Percentiles rank a stretch among this genome's conserved stretches.
Conservation (phyloP, 1,140 invertebrate genomes). For the Vanessa tameamea region DNA sequence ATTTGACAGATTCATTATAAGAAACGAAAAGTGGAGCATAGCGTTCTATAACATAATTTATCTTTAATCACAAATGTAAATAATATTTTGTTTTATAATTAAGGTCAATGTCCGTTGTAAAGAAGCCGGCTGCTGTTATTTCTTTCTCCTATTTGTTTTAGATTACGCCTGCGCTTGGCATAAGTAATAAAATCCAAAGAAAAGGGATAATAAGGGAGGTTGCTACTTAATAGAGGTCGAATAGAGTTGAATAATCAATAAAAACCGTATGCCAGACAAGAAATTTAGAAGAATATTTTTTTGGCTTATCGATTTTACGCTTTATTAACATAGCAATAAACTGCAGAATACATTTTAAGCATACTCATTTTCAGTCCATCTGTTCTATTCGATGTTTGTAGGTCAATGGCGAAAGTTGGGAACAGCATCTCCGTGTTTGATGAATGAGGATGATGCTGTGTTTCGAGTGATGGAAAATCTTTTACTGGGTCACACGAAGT, state of each 20-base stretch:
- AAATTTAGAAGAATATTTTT: not conserved
- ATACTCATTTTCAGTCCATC: constrained; percentile 8
- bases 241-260: constrained; percentile 13
- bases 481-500: constrained; percentile 15
- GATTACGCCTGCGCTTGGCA: not conserved
- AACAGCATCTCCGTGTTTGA: constrained; percentile 17
- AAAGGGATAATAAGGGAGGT: constrained; percentile 26
- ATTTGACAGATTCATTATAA: too few species aligned
- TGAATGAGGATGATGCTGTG: constrained; percentile 23
- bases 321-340: constrained; percentile 7
- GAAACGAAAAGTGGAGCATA: too few species aligned
- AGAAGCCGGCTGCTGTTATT: not conserved
- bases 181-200: constrained; percentile 17
- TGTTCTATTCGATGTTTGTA: constrained; percentile 18
- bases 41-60: too few species aligned
- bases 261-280: constrained; percentile 6
- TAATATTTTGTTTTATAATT: too few species aligned
- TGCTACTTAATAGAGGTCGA: constrained; percentile 14
- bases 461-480: constrained; percentile 14
- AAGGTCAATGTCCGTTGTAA: too few species aligned
- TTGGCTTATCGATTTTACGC: not conserved
- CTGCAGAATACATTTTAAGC: constrained; percentile 6
- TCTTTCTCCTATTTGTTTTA: constrained; percentile 1
- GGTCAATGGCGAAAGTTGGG: constrained; percentile 27
- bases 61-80: too few species aligned